Conservation (phyloP, 2,888 invertebrate genomes). For the Dione juno region DNA sequence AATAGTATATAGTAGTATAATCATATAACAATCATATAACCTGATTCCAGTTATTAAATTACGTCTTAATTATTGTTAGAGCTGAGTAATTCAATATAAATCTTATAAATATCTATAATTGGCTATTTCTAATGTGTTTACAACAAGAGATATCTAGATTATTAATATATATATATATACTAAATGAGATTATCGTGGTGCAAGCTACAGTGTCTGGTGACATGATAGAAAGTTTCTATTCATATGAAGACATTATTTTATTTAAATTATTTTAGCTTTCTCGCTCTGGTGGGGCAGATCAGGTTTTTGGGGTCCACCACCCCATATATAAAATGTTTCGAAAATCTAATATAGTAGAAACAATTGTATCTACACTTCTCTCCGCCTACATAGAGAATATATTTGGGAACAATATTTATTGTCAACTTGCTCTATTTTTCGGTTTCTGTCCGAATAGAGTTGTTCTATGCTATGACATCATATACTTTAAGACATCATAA, state of each 20-base stretch:
- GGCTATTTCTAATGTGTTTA: neutral
- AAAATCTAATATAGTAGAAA: too few species aligned
- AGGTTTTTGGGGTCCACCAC: too few species aligned
- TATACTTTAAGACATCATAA: too few species aligned
- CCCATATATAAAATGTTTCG: too few species aligned
- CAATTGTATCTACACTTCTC: too few species aligned
- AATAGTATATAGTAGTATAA: neutral
- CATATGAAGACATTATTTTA: neutral
- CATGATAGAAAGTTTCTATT: too few species aligned
- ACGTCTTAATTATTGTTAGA: conserved; percentile 15
- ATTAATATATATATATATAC: neutral
- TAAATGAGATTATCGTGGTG: neutral
- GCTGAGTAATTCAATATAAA: conserved; percentile 8
- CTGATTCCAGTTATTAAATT: conserved; percentile 4
- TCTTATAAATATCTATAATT: conserved; percentile 4
- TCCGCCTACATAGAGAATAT: too few species aligned
- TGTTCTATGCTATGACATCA: too few species aligned
- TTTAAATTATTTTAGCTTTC: neutral
- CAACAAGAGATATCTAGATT: neutral
- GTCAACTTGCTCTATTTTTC: too few species aligned
- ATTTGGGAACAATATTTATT: too few species aligned
- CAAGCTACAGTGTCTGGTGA: too few species aligned
- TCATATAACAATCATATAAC: neutral
- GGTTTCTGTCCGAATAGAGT: too few species aligned
- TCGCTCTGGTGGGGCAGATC: neutral